Conservation (phyloP, 2,113 vertebrate species). For the Brachypodius melanocephalos region DNA sequence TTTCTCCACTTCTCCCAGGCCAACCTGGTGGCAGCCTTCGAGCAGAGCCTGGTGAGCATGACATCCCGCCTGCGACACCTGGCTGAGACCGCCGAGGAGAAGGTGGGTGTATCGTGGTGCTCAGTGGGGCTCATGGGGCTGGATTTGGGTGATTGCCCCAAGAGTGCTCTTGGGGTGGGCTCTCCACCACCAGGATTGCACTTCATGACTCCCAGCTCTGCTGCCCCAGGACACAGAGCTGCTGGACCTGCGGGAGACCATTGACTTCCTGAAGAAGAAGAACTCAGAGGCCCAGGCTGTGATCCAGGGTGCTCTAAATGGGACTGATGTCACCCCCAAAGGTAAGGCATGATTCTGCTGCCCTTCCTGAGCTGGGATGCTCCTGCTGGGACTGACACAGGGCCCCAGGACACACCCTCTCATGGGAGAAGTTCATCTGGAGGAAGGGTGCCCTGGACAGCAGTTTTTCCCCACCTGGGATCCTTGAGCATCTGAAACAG, state of each 20-base stretch:
- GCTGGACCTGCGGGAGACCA: slow-evolving; percentile 88
- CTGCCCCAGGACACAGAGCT: slow-evolving; percentile 84
- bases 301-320: slow-evolving; percentile 89
- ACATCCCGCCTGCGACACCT: slow-evolving; percentile 88
- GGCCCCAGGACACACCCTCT: too few species aligned
- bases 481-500: neutral
- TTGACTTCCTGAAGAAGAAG: slow-evolving; percentile 85
- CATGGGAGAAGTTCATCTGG: neutral
- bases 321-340: slow-evolving; percentile 82
- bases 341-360: slow-evolving; percentile 64
- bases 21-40: slow-evolving; percentile 93
- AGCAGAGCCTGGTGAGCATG: slow-evolving; percentile 93
- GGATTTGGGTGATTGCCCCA: neutral
- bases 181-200: rapidly evolving
- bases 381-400: neutral
- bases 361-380: neutral
- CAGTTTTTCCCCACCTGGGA: neutral
- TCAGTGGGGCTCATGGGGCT: rapidly evolving
- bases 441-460: neutral
- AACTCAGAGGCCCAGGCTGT: slow-evolving; percentile 93
- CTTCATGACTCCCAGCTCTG: neutral
- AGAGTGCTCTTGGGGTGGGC: neutral
- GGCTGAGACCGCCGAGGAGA: slow-evolving; percentile 88
- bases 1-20: slow-evolving; percentile 73
- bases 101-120: slow-evolving; percentile 69